Evolutionary conservation across 2,113 vertebrate genomes (phyloP), one percentile per base, ranked within the genome.

Genomic region (Takifugu bimaculatus): DNA sequence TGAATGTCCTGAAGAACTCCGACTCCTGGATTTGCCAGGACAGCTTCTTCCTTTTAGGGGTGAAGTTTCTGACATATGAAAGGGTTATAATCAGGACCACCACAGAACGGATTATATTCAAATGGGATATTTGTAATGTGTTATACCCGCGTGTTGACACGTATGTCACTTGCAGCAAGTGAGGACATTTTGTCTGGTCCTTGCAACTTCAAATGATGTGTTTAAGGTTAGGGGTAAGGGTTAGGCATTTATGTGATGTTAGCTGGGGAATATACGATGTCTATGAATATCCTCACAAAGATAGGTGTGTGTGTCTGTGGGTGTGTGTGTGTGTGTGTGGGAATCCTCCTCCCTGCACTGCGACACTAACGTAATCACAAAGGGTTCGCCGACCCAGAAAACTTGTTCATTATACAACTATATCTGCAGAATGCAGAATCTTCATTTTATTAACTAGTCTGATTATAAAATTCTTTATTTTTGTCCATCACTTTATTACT

Each of bases 311-410:
- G 62, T 54, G 35, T 59, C 56, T 65, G 68, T 60, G 7, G 0
- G 20, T 15, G 58, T 28, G 70, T 59, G 59, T 65, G 59, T 65
- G 68, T 60, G 7, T 0, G 20, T 15, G 58, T 28, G 70, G 60
- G 64, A 20, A 20, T 67, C 56, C 72, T 62, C 74, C 77, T 75
- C 72, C 75, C 87, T 86, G 87, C 87, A 88, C 83, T 88, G 87
- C 87, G 87, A 88, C 87, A 83, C 74, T 85, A 77, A 80, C 73
- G 72, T 68, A 50, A 52, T 82, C 72, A 63, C 77, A 65, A 65
- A 65, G 64, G 63, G 48, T 79, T 79, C 63, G 78, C 68, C 67
- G 63, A 76, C 70, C 76, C 70, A 80, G 72, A 80, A 74, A 74
- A 63, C 67, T 78, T 81, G 49, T 45, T 62, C 29, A 68, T 84